Conservation (phyloP, 1,140 invertebrate genomes). For the Psilanteris sp. region DNA sequence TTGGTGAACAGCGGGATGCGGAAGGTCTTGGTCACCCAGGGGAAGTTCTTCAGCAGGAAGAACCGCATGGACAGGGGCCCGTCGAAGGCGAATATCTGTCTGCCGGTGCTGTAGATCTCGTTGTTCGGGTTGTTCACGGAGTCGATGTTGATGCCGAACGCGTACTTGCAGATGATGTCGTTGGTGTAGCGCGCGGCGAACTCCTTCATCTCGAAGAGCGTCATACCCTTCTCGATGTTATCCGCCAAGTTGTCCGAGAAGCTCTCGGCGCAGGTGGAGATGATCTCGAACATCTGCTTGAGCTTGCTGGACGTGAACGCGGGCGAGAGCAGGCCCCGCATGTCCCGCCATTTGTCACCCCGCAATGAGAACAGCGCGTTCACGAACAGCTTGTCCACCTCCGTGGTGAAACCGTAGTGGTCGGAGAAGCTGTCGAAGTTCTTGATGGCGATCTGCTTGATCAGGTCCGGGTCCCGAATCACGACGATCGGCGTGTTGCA, state of each 20-base stretch:
- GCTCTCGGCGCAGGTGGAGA: conserved; percentile 59
- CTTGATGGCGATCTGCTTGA: conserved; percentile 82
- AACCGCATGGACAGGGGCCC: conserved; percentile 52
- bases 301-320: conserved; percentile 76
- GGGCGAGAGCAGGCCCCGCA: conserved; percentile 73
- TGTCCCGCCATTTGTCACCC: conserved; percentile 77
- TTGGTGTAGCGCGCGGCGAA: conserved; percentile 68
- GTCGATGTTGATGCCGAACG: conserved; percentile 79
- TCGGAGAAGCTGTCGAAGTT: conserved; percentile 84
- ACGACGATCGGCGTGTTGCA: conserved; percentile 80
- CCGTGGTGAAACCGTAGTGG: conserved; percentile 74
- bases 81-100: conserved; percentile 70
- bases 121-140: conserved; percentile 76
- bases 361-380: conserved; percentile 80
- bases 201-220: conserved; percentile 70
- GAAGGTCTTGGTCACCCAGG: conserved; percentile 31
- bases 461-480: conserved; percentile 82
- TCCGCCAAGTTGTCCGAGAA: conserved; percentile 10
- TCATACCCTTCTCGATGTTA: conserved; percentile 20
- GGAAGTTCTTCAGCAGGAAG: conserved; percentile 52
- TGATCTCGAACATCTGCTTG: conserved; percentile 68
- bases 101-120: conserved; percentile 76
- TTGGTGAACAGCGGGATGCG: conserved; percentile 57
- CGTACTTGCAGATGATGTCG: conserved; percentile 71
- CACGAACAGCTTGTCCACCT: conserved; percentile 79